Evolutionary conservation across 2,797 vertebrate species (phyloP).

Genomic region (Microctenopoma steveboyesi): DNA sequence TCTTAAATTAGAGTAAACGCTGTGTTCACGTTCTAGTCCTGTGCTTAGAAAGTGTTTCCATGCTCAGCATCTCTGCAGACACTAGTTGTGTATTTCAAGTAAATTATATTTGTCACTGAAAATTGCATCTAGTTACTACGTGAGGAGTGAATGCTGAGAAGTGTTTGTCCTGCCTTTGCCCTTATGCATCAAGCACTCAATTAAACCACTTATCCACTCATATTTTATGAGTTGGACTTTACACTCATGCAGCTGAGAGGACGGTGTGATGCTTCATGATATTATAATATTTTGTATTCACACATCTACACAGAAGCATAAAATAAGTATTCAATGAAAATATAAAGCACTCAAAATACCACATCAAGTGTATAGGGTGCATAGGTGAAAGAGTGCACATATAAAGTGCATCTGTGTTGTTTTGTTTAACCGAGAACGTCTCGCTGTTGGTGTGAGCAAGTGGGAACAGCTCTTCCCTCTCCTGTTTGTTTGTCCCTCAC

Average conservation of each 20-base stretch:
- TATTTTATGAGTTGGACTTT: background rate
- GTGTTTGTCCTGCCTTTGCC: background rate
- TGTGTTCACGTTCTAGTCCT: background rate
- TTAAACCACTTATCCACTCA: background rate
- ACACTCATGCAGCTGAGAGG: background rate
- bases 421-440: constrained; percentile 52
- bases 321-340: background rate
- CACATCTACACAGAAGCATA: background rate
- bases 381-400: background rate
- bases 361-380: constrained; percentile 11
- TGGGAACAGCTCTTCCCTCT: constrained; percentile 66
- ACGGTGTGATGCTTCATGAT: background rate
- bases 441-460: constrained; percentile 62
- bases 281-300: background rate
- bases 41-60: background rate
- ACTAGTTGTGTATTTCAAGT: background rate
- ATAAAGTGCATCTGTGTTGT: constrained; percentile 25
- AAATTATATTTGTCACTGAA: constrained; percentile 3
- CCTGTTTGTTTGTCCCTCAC: constrained; percentile 78
- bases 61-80: background rate
- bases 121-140: background rate
- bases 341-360: background rate
- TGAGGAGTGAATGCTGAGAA: background rate
- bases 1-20: background rate
- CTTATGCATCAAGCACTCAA: background rate